phyloP scores from a whole-genome alignment of 2,113 vertebrate species.

The Cyprinodon variegatus region DNA sequence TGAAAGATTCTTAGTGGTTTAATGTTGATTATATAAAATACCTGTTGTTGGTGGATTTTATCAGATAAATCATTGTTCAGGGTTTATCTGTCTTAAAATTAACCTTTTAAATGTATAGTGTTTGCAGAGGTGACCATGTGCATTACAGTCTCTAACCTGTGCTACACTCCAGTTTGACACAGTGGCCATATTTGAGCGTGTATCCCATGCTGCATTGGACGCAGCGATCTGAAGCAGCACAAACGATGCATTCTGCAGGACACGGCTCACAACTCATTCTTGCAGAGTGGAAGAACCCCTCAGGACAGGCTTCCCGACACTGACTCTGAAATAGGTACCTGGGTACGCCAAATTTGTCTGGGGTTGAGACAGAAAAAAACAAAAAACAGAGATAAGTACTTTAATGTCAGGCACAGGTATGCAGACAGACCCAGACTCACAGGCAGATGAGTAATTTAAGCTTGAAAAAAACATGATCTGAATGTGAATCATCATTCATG shows the following conservation, averaged over 20 bases:
- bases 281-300: conserved; percentile 68
- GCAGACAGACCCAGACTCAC: conserved; percentile 16
- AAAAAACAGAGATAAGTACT: not conserved
- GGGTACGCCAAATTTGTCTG: conserved; percentile 79
- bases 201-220: conserved; percentile 80
- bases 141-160: conserved; percentile 75
- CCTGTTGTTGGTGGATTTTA: not conserved
- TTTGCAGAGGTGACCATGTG: not conserved
- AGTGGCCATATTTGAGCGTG: conserved; percentile 73
- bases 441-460: not conserved
- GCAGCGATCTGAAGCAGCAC: conserved; percentile 75
- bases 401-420: conserved; percentile 12
- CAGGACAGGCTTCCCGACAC: conserved; percentile 85
- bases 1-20: not conserved
- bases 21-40: not conserved
- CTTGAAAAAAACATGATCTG: not conserved
- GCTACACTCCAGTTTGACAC: conserved; percentile 80
- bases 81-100: not conserved
- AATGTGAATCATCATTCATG: conserved; percentile 1
- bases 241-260: conserved; percentile 63
- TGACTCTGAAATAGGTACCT: conserved; percentile 81
- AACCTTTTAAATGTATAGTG: not conserved
- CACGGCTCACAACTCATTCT: conserved; percentile 80
- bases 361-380: not conserved
- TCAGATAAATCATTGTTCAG: not conserved